Evolutionary conservation across 53 echinoderm and acorn worm species (phyloP), one percentile per base, ranked within the genome.

Genomic region (Paelopatides confundens): DNA sequence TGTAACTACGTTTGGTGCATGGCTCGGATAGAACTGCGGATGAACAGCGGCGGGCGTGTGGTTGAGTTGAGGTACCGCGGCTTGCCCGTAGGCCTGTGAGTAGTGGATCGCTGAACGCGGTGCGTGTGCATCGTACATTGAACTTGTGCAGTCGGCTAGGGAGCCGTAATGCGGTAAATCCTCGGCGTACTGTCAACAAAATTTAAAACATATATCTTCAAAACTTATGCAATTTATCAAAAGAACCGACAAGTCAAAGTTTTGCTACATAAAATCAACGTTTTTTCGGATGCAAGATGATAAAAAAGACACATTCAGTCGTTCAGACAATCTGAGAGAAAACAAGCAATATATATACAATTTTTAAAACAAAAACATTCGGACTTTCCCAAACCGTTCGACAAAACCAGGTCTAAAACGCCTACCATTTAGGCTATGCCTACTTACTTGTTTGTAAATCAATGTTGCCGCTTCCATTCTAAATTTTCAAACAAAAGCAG

Each of bases 21-120:
- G 95, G 84, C 92, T 92, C 13, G 94, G 87, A 83, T 99, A 99
- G 89, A 95, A 95, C 76, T 95, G 92, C 74, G 95, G 94, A 93
- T 95, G 99, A 9, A 96, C 94, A 27, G 93, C 89, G 28, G 79
- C 68, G 24, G 68, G 79, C 79, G 79, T 79, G 86, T 99, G 99
- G 90, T 99, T 99, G 74, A 99, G 93, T 69, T 95, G 95, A 35
- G 91, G 96, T 69, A 94, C 92, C 82, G 90, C 89, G 71, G 99
- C 95, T 68, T 96, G 97, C 87, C 94, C 97, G 88, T 93, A 95
- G 37, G 92, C 93, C 86, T 92, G 94, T 74, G 99, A 94, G 91
- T 98, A 98, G 84, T 98, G 99, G 37, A 96, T 91, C 62, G 96
- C 96, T 31, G 96, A 92, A n/a, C 96, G 93, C 29, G 99, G 99